Percentiles rank a stretch among this genome's conserved stretches.
Evolutionary conservation across 2,797 vertebrate species (phyloP).

Genomic region (Chiroxiphia lanceolata): DNA sequence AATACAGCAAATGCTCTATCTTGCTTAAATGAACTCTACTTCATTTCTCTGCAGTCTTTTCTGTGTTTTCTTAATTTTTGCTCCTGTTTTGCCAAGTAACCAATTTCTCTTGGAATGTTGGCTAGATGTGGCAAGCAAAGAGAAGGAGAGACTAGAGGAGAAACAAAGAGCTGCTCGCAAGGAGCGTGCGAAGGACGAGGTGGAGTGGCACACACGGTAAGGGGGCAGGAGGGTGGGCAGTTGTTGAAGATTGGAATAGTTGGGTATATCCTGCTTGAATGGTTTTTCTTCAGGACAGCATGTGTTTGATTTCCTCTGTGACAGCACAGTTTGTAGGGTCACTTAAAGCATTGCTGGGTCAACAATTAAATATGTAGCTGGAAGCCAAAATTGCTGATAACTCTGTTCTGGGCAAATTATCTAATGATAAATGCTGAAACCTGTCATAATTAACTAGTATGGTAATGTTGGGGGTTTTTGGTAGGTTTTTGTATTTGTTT

Average conservation of each 20-base stretch:
- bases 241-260: neutral
- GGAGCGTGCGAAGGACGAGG: constrained; percentile 83
- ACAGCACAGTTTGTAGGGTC: neutral
- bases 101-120: constrained; percentile 1
- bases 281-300: neutral
- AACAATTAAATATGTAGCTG: neutral
- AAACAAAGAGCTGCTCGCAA: constrained; percentile 92
- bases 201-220: constrained; percentile 92
- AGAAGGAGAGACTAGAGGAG: constrained; percentile 95
- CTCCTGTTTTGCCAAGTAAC: constrained; percentile 6
- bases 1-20: neutral
- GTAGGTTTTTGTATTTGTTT: neutral
- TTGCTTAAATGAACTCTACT: neutral
- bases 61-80: neutral
- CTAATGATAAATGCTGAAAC: neutral
- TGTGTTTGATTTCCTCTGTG: neutral
- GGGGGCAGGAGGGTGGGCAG: neutral
- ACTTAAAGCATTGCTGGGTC: neutral
- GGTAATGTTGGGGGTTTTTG: neutral
- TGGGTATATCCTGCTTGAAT: neutral
- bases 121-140: constrained; percentile 88
- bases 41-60: neutral
- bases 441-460: neutral
- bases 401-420: neutral
- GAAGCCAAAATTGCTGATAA: neutral